Percentiles rank a stretch among this genome's conserved stretches.
Evolutionary conservation across 2,888 invertebrate species (phyloP).

Genomic region (Actias luna): DNA sequence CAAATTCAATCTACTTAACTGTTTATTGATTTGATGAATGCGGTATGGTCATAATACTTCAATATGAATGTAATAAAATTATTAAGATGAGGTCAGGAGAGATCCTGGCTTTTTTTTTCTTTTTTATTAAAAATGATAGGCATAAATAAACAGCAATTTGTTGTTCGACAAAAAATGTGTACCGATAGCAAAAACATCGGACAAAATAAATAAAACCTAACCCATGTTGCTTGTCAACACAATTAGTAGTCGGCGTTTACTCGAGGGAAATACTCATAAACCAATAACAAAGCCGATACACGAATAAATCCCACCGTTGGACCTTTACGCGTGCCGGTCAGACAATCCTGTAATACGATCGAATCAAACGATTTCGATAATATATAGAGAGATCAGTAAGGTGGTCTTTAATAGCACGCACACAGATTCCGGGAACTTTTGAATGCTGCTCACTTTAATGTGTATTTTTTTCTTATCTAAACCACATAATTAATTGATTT

Average conservation of each 20-base stretch:
- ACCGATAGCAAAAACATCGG: not conserved
- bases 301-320: constrained; percentile 9
- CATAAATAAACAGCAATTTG: not conserved
- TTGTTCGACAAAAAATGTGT: not conserved
- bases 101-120: too few species aligned
- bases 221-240: constrained; percentile 9
- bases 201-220: not conserved
- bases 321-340: constrained; percentile 6
- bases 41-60: too few species aligned
- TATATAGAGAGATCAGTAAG: not conserved
- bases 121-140: not conserved
- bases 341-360: constrained; percentile 11
- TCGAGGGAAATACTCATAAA: constrained; percentile 13
- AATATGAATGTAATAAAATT: too few species aligned
- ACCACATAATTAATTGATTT: too few species aligned
- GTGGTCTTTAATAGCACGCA: not conserved
- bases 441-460: not conserved
- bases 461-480: too few species aligned
- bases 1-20: too few species aligned
- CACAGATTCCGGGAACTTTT: too few species aligned
- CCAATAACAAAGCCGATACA: constrained; percentile 13
- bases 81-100: too few species aligned
- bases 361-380: not conserved
- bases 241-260: constrained; percentile 10
- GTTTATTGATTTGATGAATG: too few species aligned